Evolutionary conservation across 2,888 invertebrate genomes (phyloP).

Genomic region (Syrphus vitripennis): DNA sequence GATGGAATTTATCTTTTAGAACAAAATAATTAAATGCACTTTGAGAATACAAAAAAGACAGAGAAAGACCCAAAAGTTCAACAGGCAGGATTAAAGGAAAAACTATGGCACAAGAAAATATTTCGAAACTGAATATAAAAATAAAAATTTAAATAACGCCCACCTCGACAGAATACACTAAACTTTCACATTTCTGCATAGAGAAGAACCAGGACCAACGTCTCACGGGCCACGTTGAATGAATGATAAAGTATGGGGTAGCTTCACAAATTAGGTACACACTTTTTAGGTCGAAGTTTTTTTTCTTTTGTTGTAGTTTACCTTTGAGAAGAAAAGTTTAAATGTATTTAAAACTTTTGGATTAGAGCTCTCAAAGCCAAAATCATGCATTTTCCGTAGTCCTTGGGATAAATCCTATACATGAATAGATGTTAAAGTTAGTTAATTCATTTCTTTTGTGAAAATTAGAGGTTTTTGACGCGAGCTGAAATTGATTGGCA

Average conservation of each 20-base stretch:
- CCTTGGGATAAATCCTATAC: neutral
- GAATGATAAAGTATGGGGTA: neutral
- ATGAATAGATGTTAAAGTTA: neutral
- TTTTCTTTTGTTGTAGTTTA: constrained; percentile 9
- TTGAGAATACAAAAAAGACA: neutral
- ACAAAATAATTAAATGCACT: constrained; percentile 48
- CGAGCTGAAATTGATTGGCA: neutral
- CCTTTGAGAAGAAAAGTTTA: neutral
- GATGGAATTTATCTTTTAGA: constrained; percentile 3
- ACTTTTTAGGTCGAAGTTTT: neutral
- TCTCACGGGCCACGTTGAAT: neutral
- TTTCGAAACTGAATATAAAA: neutral
- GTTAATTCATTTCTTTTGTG: neutral
- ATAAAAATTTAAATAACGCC: constrained; percentile 6
- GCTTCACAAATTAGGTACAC: neutral
- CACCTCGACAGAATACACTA: constrained; percentile 9
- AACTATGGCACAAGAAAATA: neutral
- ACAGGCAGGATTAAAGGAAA: constrained; percentile 27
- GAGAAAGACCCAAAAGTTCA: neutral
- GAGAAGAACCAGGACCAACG: neutral
- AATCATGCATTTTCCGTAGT: neutral
- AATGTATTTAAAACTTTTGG: neutral
- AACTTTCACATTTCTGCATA: constrained; percentile 22
- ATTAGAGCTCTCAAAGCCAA: neutral
- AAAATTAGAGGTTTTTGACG: neutral